Percentiles rank a stretch among this genome's conserved stretches.
phyloP scores from a whole-genome alignment of 2,797 vertebrate species.

The Threskiornis aethiopicus region DNA sequence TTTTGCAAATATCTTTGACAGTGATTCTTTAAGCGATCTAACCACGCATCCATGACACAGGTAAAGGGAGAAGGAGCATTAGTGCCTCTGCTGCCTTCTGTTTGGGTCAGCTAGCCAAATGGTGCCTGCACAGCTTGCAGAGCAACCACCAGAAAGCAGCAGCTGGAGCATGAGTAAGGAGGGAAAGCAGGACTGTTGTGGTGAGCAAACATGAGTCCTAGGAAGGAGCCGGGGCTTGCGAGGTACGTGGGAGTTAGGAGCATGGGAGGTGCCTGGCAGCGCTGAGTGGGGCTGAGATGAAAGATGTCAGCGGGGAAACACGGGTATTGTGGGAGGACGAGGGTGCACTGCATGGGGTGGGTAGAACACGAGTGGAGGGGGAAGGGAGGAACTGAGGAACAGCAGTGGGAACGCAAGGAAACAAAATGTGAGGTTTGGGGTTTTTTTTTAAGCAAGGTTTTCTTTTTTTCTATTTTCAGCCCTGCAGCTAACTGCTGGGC shows the following conservation, averaged over 20 bases:
- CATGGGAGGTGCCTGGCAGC: background rate
- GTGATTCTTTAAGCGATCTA: too few species aligned
- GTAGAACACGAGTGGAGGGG: background rate
- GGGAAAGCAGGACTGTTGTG: background rate
- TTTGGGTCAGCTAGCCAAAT: background rate
- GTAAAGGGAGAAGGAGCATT: background rate
- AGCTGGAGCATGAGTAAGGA: background rate
- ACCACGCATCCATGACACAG: too few species aligned
- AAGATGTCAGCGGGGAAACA: background rate
- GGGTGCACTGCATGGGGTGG: background rate
- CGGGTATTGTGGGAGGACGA: background rate
- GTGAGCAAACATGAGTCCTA: background rate
- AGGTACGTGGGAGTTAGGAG: accelerated
- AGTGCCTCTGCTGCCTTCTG: background rate
- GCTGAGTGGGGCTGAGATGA: background rate
- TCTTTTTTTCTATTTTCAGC: background rate
- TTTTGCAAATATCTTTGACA: too few species aligned
- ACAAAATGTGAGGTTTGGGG: background rate
- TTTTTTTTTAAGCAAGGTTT: background rate
- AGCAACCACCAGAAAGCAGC: background rate
- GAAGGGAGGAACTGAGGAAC: background rate
- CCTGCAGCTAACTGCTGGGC: background rate
- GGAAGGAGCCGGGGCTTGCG: background rate
- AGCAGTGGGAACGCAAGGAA: background rate
- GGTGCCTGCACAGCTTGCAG: background rate